Percentiles rank a stretch among this genome's conserved stretches.
phyloP scores from a whole-genome alignment of 2,113 vertebrate genomes.

The Alethe diademata region DNA sequence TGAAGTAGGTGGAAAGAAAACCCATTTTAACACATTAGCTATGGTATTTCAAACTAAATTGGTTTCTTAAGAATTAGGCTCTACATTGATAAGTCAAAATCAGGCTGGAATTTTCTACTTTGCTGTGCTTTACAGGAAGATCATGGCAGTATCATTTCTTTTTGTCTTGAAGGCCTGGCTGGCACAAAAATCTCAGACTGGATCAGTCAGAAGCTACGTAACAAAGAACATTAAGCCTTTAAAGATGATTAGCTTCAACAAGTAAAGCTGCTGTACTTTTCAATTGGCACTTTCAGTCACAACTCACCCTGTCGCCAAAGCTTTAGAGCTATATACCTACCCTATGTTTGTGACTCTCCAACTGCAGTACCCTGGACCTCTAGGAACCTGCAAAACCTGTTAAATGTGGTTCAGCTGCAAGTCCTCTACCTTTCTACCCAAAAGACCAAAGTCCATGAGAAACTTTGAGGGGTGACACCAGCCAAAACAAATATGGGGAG shows the following conservation, averaged over 20 bases:
- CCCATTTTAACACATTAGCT: background rate
- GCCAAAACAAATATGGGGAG: background rate
- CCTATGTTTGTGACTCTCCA: background rate
- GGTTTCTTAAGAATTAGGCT: background rate
- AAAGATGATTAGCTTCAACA: background rate
- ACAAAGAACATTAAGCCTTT: slow-evolving; percentile 8
- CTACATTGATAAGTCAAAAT: background rate
- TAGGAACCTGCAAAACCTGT: background rate
- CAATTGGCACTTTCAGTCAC: background rate
- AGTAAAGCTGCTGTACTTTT: background rate
- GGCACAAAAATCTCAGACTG: background rate
- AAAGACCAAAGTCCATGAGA: background rate
- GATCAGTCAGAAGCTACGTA: background rate
- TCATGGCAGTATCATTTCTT: background rate
- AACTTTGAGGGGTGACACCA: background rate
- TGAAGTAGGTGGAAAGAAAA: background rate
- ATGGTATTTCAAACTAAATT: background rate
- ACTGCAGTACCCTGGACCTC: background rate
- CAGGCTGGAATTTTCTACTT: background rate
- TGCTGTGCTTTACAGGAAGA: background rate
- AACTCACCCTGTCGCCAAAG: background rate
- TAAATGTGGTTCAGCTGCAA: background rate
- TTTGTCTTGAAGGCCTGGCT: background rate
- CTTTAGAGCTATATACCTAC: background rate
- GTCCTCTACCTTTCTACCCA: background rate